Evolutionary conservation across 2,888 invertebrate species (phyloP).

Genomic region (Dasypogon diadema): DNA sequence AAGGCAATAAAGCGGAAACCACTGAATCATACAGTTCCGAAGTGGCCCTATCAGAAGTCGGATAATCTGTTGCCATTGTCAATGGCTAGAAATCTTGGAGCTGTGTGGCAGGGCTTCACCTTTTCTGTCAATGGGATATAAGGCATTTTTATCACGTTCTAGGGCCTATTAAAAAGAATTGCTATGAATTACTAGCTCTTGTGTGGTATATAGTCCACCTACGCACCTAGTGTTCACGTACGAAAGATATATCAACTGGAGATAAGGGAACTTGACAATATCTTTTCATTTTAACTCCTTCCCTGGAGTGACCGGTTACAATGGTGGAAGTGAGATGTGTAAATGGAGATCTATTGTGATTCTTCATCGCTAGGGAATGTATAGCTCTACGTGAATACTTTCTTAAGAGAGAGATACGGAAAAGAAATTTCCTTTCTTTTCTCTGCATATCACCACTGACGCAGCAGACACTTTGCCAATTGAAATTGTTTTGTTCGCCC

Average conservation of each 20-base stretch:
- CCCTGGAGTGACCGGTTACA: slow-evolving; percentile 2
- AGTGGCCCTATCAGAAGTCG: slow-evolving; percentile 16
- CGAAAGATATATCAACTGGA: slow-evolving; percentile 7
- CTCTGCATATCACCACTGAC: background rate
- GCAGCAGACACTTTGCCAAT: slow-evolving; percentile 16
- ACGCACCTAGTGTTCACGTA: slow-evolving; percentile 1
- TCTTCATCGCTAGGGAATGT: background rate
- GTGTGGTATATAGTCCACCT: slow-evolving; percentile 6
- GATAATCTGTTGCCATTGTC: slow-evolving; percentile 6
- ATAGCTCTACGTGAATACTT: background rate
- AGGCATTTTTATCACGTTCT: slow-evolving; percentile 6
- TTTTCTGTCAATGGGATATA: background rate
- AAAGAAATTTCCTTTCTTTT: background rate
- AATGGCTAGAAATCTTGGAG: background rate
- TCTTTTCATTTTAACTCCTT: slow-evolving; percentile 14
- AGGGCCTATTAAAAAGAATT: slow-evolving; percentile 1
- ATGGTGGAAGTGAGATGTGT: background rate
- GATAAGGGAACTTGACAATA: slow-evolving; percentile 8
- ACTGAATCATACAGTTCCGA: slow-evolving; percentile 6
- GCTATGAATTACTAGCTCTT: slow-evolving; percentile 2
- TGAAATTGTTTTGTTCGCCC: background rate
- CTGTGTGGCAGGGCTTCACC: background rate
- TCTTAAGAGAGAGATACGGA: background rate
- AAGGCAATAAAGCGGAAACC: slow-evolving; percentile 11
- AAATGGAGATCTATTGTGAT: background rate